Evolutionary conservation across 2,888 invertebrate species (phyloP).

Genomic region (Petrophora chlorosata): DNA sequence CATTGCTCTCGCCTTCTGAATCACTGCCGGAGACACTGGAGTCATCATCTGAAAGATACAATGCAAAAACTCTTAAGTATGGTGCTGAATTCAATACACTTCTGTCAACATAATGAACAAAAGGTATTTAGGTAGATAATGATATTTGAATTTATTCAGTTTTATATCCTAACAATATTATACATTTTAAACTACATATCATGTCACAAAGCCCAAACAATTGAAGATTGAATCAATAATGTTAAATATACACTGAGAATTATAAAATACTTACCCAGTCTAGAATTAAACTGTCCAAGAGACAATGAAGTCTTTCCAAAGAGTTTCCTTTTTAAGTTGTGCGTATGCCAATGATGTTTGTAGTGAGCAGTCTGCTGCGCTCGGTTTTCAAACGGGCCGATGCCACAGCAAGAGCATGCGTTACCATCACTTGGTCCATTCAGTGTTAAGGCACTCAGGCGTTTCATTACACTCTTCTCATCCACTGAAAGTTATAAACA

Average conservation of each 20-base stretch:
- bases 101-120: too few relatives aligned
- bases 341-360: slow-evolving; percentile 93
- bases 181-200: too few relatives aligned
- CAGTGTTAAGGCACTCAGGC: slow-evolving; percentile 68
- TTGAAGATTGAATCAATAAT: background rate
- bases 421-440: slow-evolving; percentile 67
- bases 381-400: slow-evolving; percentile 83
- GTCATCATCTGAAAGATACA: slow-evolving; percentile 52
- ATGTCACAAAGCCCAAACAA: too few relatives aligned
- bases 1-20: slow-evolving; percentile 63
- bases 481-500: slow-evolving; percentile 59
- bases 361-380: slow-evolving; percentile 89
- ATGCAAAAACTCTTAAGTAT: too few relatives aligned
- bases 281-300: slow-evolving; percentile 69
- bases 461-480: slow-evolving; percentile 73
- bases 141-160: too few relatives aligned
- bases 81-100: too few relatives aligned
- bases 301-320: slow-evolving; percentile 76
- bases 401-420: slow-evolving; percentile 74
- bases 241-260: too few relatives aligned
- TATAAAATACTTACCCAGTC: slow-evolving; percentile 55
- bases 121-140: too few relatives aligned
- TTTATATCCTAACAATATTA: too few relatives aligned
- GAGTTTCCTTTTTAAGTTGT: slow-evolving; percentile 90
- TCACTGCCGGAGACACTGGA: slow-evolving; percentile 77